These are phyloP conservation scores for Lutraria lutraria DNA, from an alignment of 2,888 invertebrate genomes.

Conservation along the genomic window DNA sequence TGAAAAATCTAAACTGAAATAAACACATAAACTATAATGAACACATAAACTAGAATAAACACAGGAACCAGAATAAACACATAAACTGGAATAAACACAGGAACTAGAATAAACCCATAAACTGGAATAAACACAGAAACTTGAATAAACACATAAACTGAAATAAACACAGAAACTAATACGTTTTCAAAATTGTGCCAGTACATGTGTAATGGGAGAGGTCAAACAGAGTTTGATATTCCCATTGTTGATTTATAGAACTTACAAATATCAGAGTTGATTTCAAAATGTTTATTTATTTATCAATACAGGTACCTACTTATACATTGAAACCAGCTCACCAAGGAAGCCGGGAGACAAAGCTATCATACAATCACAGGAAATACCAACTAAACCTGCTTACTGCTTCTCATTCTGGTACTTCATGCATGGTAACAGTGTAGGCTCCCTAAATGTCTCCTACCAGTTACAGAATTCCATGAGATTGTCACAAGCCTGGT, in stretches of 20 bases:
- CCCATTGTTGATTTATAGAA: background rate
- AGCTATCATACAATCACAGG: conserved; percentile 77
- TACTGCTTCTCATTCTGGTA: conserved; percentile 84
- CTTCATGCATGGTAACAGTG: conserved; percentile 80
- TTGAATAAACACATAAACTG: no score
- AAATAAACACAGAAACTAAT: no score
- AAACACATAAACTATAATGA: no score
- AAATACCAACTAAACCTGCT: conserved; percentile 62
- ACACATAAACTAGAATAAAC: no score
- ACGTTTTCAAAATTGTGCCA: no score
- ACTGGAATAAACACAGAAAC: no score
- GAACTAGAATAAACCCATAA: no score
- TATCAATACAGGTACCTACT: conserved; percentile 76
- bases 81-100: no score
- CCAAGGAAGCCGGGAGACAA: conserved; percentile 75
- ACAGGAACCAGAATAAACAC: no score
- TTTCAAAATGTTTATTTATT: conserved; percentile 4
- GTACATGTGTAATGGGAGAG: no score
- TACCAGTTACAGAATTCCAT: conserved; percentile 55
- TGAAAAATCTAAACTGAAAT: no score
- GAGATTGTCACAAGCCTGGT: conserved; percentile 59
- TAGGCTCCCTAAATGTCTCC: conserved; percentile 80
- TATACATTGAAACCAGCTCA: conserved; percentile 78
- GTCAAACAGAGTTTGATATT: no score
- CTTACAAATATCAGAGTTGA: background rate